phyloP scores from a whole-genome alignment of 1,140 invertebrate species.

The Musca domestica region DNA sequence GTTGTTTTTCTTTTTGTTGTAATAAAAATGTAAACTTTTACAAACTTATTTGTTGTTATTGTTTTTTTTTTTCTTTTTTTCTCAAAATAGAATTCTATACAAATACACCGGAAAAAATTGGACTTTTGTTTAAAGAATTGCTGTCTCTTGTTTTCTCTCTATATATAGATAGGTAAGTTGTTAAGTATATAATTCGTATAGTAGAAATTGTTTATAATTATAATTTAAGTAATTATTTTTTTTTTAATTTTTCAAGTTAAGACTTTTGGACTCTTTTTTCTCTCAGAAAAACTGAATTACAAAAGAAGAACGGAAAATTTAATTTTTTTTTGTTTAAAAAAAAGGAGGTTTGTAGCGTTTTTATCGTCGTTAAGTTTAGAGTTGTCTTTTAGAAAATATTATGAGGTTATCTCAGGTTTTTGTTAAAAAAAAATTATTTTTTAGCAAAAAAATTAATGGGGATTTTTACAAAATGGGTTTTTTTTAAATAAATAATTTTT shows the following conservation, averaged over 20 bases:
- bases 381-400: slow-evolving; percentile 14
- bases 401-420: background rate
- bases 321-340: slow-evolving; percentile 6
- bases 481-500: background rate
- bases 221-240: slow-evolving; percentile 31
- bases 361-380: slow-evolving; percentile 18
- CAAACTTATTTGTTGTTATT: slow-evolving; percentile 16
- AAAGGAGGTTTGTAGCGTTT: slow-evolving; percentile 23
- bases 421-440: background rate
- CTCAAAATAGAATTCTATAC: slow-evolving; percentile 11
- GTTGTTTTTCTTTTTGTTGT: slow-evolving; percentile 1
- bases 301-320: slow-evolving; percentile 5
- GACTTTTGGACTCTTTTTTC: slow-evolving; percentile 22
- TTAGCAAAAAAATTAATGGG: slow-evolving; percentile 4
- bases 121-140: slow-evolving; percentile 20
- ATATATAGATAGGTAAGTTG: background rate
- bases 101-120: background rate
- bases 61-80: slow-evolving; percentile 5
- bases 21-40: slow-evolving; percentile 15
- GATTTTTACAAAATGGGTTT: slow-evolving; percentile 3
- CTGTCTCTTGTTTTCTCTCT: background rate
- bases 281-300: background rate
- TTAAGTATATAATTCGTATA: slow-evolving; percentile 16
- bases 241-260: slow-evolving; percentile 20
- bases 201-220: background rate